These are phyloP conservation scores for Zingel zingel DNA, from an alignment of 2,113 vertebrate genomes.

Conservation along the genomic window DNA sequence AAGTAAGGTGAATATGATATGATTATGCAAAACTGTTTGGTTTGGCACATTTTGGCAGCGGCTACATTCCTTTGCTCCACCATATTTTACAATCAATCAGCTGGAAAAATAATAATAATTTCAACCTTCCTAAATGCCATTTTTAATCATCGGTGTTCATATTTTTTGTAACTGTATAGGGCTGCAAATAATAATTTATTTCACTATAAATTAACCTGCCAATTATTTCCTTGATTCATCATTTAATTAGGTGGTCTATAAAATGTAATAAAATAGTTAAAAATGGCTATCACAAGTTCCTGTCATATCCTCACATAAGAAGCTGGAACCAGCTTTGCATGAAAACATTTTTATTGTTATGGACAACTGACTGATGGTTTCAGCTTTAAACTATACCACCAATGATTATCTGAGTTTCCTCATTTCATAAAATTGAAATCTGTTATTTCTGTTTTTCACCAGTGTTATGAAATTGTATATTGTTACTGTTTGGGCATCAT, in stretches of 20 bases:
- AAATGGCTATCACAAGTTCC: not conserved
- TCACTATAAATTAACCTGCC: not conserved
- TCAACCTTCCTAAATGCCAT: not conserved
- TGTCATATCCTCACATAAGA: not conserved
- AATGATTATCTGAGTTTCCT: not conserved
- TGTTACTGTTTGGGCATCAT: constrained; percentile 7
- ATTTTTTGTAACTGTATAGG: not conserved
- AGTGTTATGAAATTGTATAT: not conserved
- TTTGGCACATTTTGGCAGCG: constrained; percentile 52
- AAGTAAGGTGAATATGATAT: constrained; percentile 13
- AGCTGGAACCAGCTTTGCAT: not conserved
- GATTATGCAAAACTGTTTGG: constrained; percentile 26
- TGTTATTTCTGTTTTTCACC: not conserved
- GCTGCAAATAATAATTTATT: not conserved
- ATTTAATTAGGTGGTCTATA: not conserved
- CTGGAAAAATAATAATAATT: not conserved
- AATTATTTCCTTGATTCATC: not conserved
- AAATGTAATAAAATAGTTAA: not conserved
- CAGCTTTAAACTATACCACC: not conserved
- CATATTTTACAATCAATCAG: constrained; percentile 24
- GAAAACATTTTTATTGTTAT: not conserved
- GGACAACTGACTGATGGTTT: not conserved
- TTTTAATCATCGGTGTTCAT: constrained; percentile 18
- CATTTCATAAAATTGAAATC: not conserved
- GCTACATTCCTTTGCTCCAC: not conserved